Conservation (phyloP, 2,113 vertebrate species). For the Pituophis catenifer region DNA sequence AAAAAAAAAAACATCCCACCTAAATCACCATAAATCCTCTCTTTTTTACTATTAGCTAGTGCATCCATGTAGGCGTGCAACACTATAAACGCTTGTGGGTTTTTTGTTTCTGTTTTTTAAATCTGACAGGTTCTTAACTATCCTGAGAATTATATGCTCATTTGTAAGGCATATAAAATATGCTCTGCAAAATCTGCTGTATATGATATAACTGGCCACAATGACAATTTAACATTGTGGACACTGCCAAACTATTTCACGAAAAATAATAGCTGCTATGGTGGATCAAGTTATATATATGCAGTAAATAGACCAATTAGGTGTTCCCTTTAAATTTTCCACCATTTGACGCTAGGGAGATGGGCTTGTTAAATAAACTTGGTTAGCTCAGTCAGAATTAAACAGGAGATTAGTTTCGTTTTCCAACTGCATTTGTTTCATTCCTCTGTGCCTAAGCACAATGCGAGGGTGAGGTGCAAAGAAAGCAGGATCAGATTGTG, state of each 20-base stretch:
- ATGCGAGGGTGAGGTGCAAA: not conserved
- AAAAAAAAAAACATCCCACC: not conserved
- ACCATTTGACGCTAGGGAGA: too few relatives aligned
- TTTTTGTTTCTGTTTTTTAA: not conserved
- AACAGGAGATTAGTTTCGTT: not conserved
- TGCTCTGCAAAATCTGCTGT: not conserved
- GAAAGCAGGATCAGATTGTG: not conserved
- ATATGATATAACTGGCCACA: too few relatives aligned
- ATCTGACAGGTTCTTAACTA: not conserved
- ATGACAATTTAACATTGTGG: not conserved
- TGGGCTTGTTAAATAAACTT: not conserved
- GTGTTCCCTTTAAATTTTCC: not conserved
- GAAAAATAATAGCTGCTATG: not conserved
- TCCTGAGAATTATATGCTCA: not conserved
- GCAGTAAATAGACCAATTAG: not conserved
- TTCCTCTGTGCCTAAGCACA: too few relatives aligned
- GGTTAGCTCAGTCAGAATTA: not conserved
- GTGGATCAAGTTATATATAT: not conserved
- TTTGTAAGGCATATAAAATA: not conserved
- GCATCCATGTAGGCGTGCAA: not conserved
- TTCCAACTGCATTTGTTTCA: not conserved
- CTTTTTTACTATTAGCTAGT: not conserved
- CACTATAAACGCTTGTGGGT: not conserved
- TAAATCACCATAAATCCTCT: not conserved
- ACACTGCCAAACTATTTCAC: not conserved